A percentile compares a stretch with the other conserved stretches of the same genome.
Evolutionary conservation across 1,140 invertebrate species (phyloP).

Genomic region (Onthophagus taurus): DNA sequence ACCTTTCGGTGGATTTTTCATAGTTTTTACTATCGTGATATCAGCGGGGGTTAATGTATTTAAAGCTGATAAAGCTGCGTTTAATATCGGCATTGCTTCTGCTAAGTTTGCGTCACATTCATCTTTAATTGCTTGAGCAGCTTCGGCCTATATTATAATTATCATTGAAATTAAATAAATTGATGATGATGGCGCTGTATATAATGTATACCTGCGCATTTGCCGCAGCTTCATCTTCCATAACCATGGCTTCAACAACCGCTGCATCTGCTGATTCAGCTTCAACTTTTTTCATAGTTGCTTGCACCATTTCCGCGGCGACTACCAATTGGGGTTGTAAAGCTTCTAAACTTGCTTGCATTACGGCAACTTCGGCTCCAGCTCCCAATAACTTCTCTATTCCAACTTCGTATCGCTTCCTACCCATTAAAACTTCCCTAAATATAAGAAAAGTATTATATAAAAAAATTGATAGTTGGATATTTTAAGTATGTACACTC

Average conservation of each 20-base stretch:
- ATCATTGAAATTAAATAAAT: constrained; percentile 12
- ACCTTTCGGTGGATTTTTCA: constrained; percentile 93
- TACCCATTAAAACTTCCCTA: constrained; percentile 52
- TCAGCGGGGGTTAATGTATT: constrained; percentile 87
- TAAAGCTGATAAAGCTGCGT: constrained; percentile 79
- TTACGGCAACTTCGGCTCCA: constrained; percentile 68
- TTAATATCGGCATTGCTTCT: constrained; percentile 87
- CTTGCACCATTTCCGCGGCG: constrained; percentile 75
- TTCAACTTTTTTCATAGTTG: constrained; percentile 68
- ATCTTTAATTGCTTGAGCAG: constrained; percentile 82
- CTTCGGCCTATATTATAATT: constrained; percentile 59
- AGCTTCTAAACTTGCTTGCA: constrained; percentile 76
- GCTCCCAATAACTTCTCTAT: constrained; percentile 80
- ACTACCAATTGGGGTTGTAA: constrained; percentile 82
- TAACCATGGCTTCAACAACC: constrained; percentile 58
- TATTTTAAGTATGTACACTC: constrained; percentile 56
- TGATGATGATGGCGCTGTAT: not conserved
- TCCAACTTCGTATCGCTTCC: constrained; percentile 74
- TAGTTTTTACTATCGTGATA: constrained; percentile 91
- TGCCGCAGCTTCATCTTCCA: constrained; percentile 53
- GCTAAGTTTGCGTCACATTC: constrained; percentile 92
- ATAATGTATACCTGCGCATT: constrained; percentile 40
- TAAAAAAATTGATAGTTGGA: not conserved
- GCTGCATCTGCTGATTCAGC: constrained; percentile 77
- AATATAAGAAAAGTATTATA: constrained; percentile 4